A percentile compares a stretch with the other conserved stretches of the same genome.
Evolutionary conservation across 2,888 invertebrate genomes (phyloP).

Genomic region (Dione juno): DNA sequence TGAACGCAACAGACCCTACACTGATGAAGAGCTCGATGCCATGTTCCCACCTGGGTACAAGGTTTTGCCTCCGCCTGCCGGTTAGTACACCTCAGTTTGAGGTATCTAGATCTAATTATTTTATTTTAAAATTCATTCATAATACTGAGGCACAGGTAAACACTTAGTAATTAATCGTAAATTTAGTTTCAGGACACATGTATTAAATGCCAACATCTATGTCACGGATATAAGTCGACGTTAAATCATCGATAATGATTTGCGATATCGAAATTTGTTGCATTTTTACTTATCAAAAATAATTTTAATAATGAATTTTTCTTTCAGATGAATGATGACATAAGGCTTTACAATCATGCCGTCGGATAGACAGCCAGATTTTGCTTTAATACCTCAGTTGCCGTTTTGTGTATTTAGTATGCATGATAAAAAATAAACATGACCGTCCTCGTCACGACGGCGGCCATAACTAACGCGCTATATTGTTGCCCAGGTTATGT

Average conservation of each 20-base stretch:
- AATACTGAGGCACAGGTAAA: conserved; percentile 54
- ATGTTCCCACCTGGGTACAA: conserved; percentile 99
- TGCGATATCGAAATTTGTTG: conserved; percentile 60
- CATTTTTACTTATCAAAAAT: conserved; percentile 58
- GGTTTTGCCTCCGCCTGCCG: conserved; percentile 96
- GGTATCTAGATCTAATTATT: conserved; percentile 38
- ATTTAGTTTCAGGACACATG: conserved; percentile 82
- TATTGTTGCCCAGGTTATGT: conserved; percentile 89
- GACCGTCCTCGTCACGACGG: conserved; percentile 23
- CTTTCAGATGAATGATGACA: conserved; percentile 82
- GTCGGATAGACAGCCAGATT: conserved; percentile 68
- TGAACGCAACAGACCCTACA: conserved; percentile 97
- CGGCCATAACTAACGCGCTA: conserved; percentile 47
- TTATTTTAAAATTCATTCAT: conserved; percentile 33
- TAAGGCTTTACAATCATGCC: conserved; percentile 73
- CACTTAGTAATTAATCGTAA: conserved; percentile 72
- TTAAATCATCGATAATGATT: conserved; percentile 52
- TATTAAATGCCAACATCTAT: conserved; percentile 66
- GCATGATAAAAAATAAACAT: conserved; percentile 22
- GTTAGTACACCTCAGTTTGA: conserved; percentile 66
- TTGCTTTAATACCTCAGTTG: conserved; percentile 60
- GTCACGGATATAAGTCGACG: conserved; percentile 58
- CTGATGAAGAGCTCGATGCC: conserved; percentile 98
- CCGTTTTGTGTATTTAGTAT: conserved; percentile 50
- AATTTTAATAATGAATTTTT: conserved; percentile 74